These are phyloP conservation scores for Drosophila bunnanda DNA, from an alignment of 2,888 invertebrate genomes.

Conservation along the genomic window DNA sequence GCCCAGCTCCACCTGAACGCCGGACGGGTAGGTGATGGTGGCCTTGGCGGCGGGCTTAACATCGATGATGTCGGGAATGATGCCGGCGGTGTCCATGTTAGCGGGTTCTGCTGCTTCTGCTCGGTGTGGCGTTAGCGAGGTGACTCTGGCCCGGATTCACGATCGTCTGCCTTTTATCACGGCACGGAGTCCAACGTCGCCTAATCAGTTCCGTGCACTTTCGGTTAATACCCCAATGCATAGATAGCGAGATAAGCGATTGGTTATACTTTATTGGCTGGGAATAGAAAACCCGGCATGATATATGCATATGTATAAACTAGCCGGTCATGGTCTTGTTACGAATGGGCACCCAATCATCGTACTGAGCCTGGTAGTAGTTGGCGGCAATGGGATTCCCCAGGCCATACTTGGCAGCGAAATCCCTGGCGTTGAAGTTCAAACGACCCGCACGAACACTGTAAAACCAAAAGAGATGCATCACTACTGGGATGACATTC, in stretches of 20 bases:
- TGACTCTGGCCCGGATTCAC: constrained; percentile 52
- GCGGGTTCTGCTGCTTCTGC: constrained; percentile 46
- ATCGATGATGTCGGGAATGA: constrained; percentile 81
- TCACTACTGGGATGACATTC: not conserved
- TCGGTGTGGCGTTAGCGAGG: constrained; percentile 53
- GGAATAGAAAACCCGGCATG: constrained; percentile 12
- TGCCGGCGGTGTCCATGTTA: constrained; percentile 76
- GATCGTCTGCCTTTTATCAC: constrained; percentile 60
- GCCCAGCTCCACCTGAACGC: constrained; percentile 86
- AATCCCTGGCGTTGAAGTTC: constrained; percentile 88
- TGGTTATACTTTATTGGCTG: constrained; percentile 50
- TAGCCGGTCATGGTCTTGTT: constrained; percentile 73
- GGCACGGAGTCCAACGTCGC: not conserved
- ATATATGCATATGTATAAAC: constrained; percentile 25
- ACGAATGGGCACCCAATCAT: constrained; percentile 84
- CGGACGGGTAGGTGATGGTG: constrained; percentile 78
- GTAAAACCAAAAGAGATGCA: not conserved
- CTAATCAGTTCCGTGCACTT: constrained; percentile 65
- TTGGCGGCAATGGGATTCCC: constrained; percentile 86
- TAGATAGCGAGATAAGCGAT: constrained; percentile 57
- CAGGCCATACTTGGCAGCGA: constrained; percentile 90
- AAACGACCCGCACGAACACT: constrained; percentile 85
- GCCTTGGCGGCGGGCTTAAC: constrained; percentile 67
- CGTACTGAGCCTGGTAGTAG: constrained; percentile 82
- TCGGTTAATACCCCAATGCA: constrained; percentile 40